These are phyloP conservation scores for Lumbricus terrestris DNA, from an alignment of 2,888 invertebrate species.

Conservation along the genomic window DNA sequence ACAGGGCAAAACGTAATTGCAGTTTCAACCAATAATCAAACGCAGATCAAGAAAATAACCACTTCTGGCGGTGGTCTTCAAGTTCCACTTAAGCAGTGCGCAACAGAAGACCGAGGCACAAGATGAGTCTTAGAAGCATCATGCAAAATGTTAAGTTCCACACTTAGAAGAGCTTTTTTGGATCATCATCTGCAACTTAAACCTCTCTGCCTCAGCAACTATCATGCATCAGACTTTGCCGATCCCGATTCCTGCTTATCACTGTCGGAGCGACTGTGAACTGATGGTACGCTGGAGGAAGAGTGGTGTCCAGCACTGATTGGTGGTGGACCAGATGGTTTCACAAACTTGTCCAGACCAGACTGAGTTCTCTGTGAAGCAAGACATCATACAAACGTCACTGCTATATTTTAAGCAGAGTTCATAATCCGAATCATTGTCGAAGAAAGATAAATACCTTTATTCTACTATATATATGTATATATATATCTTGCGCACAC, in stretches of 20 bases:
- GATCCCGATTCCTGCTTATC: background rate
- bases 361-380: slow-evolving; percentile 39
- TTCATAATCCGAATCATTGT: background rate
- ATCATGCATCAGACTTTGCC: slow-evolving; percentile 4
- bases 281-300: slow-evolving; percentile 5
- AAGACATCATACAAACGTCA: background rate
- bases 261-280: background rate
- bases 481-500: background rate
- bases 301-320: slow-evolving; percentile 18
- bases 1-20: background rate
- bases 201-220: background rate
- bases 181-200: background rate
- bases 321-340: slow-evolving; percentile 50
- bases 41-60: background rate
- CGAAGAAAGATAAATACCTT: background rate
- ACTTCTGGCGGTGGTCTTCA: background rate
- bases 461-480: background rate
- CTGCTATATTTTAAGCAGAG: too few relatives aligned
- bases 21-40: background rate
- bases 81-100: background rate
- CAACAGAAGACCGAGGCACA: background rate
- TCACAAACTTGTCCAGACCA: slow-evolving; percentile 53
- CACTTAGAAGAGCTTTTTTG: background rate
- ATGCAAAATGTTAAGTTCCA: background rate
- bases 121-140: background rate